Evolutionary conservation across 2,113 vertebrate genomes (phyloP).

Genomic region (Gambusia affinis): DNA sequence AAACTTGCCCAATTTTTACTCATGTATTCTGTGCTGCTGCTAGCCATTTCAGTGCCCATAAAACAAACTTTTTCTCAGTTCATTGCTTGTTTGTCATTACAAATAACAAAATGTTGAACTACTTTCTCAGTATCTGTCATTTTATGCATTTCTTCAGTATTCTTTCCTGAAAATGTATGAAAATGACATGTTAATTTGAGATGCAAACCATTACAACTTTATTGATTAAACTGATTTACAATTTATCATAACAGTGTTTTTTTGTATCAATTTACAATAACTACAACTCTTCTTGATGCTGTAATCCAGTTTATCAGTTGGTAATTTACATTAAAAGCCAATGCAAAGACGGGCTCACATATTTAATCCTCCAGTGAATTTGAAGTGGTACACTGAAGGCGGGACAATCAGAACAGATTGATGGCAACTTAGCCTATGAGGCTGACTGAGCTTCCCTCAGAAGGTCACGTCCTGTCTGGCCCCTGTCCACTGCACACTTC

Average conservation of each 20-base stretch:
- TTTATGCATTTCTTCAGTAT: too few species aligned
- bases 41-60: too few species aligned
- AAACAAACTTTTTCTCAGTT: too few species aligned
- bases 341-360: conserved; percentile 10
- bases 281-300: neutral
- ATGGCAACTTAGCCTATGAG: conserved; percentile 74
- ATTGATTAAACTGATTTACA: neutral
- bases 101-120: too few species aligned
- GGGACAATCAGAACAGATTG: conserved; percentile 71
- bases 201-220: too few species aligned
- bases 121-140: too few species aligned
- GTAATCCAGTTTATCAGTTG: conserved; percentile 1
- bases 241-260: neutral
- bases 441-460: conserved; percentile 70
- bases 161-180: too few species aligned
- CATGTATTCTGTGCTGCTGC: too few species aligned
- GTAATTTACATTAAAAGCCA: conserved; percentile 20
- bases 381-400: conserved; percentile 67
- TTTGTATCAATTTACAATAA: neutral
- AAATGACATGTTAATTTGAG: too few species aligned
- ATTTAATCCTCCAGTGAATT: conserved; percentile 54
- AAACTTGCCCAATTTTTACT: neutral
- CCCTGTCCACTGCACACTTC: conserved; percentile 82
- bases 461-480: conserved; percentile 82
- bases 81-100: too few species aligned